phyloP scores from a whole-genome alignment of 2,113 vertebrate genomes.

The Phaetusa simplex region DNA sequence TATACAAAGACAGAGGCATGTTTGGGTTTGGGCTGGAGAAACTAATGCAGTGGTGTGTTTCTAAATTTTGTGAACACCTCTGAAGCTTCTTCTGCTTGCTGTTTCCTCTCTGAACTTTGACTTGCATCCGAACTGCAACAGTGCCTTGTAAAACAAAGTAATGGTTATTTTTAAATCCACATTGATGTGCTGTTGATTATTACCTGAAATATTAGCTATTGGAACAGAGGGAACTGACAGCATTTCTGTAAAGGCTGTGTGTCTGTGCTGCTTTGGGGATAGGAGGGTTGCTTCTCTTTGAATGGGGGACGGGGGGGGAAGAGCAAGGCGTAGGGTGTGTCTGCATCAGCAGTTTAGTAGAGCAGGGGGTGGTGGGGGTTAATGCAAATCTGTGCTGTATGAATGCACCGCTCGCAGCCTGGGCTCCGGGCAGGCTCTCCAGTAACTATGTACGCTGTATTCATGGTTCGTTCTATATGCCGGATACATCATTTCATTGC shows the following conservation, averaged over 20 bases:
- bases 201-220: not conserved
- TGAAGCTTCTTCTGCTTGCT: not conserved
- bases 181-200: not conserved
- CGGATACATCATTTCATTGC: not conserved
- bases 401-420: fast-evolving
- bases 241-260: not conserved
- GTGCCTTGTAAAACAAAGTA: not conserved
- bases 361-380: not conserved
- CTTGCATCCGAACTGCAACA: not conserved
- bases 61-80: not conserved
- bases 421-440: not conserved
- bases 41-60: not conserved
- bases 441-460: not conserved
- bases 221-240: not conserved
- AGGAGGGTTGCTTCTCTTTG: not conserved
- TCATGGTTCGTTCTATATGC: not conserved
- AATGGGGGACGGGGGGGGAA: not conserved
- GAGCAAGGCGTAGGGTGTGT: not conserved
- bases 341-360: not conserved
- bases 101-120: not conserved
- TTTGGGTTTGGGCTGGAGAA: not conserved
- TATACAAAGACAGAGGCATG: not conserved
- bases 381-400: not conserved
- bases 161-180: not conserved
- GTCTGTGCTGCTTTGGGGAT: not conserved